Conservation (phyloP, 2,888 invertebrate species). For the Drosophila subquinaria region DNA sequence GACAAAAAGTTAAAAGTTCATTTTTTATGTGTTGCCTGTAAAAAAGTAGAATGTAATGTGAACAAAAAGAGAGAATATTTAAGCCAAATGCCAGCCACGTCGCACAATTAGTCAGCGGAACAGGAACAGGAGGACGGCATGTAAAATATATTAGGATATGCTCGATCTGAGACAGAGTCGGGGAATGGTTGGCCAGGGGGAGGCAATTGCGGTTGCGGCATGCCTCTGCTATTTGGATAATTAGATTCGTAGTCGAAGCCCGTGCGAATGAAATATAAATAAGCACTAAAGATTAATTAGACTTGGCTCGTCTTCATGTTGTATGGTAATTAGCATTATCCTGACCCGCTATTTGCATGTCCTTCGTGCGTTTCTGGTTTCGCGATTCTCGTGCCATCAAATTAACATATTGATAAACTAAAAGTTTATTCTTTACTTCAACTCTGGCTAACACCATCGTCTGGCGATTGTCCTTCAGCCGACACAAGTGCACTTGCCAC, state of each 20-base stretch:
- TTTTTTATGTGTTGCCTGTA: conserved; percentile 63
- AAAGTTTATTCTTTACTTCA: conserved; percentile 6
- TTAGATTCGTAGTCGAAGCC: conserved; percentile 62
- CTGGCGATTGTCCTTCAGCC: conserved; percentile 9
- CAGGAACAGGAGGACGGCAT: conserved; percentile 28
- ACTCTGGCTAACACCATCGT: background rate
- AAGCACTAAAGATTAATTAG: conserved; percentile 75
- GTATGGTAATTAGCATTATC: conserved; percentile 53
- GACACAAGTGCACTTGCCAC: conserved; percentile 34
- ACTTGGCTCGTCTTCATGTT: conserved; percentile 56
- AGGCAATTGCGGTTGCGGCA: conserved; percentile 49
- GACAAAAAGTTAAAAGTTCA: conserved; percentile 82
- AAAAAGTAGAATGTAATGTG: conserved; percentile 22
- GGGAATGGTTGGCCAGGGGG: background rate
- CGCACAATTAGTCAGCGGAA: conserved; percentile 72
- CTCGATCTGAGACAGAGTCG: conserved; percentile 13
- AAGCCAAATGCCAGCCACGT: conserved; percentile 42
- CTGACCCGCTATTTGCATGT: conserved; percentile 32
- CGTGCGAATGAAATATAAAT: conserved; percentile 68
- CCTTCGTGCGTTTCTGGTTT: conserved; percentile 22
- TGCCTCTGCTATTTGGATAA: conserved; percentile 67
- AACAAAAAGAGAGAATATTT: conserved; percentile 12
- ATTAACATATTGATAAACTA: conserved; percentile 60
- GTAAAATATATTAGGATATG: conserved; percentile 38
- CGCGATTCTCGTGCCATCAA: conserved; percentile 23